Evolutionary conservation across 1,140 invertebrate genomes (phyloP), one percentile per base, ranked within the genome.

Genomic region (Drosophila parvula): DNA sequence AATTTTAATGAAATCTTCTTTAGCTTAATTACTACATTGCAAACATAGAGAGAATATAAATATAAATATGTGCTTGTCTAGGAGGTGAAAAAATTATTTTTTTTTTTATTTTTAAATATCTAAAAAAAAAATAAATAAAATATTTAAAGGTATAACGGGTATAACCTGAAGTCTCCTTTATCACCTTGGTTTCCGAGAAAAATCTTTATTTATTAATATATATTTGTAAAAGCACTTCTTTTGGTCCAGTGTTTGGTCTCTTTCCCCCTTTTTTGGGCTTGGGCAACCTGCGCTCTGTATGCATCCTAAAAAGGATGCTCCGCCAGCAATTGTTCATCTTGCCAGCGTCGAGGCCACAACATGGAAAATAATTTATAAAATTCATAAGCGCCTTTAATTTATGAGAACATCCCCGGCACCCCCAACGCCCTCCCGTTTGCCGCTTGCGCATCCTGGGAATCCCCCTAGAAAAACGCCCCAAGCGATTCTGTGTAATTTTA

Each of bases 381-480:
- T 88, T 88, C 83, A 88, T 86, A 86, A 86, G 83, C 83, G 83
- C 79, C 73, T 82, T 86, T 86, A 86, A 86, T 86, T 86, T 86
- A 86, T 88, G 83, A 61, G 70, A 74, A 88, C 56, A 58, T 71
- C 61, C 47, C 75, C 44, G 44, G 14, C 16, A 5, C 38, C 22
- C 22, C 40, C 4, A 0, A 5, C 32, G 0, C 7, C 34, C 27
- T 27, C 11, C 27, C 7, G 3, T 50, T 27, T 7, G 14, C 38
- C 7, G 3, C 56, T 27, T 7, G 14, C 38, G 10, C 30, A 53
- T 53, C 36, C 44, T 38, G 32, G 48, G 48, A 48, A 43, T 71
- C 64, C 50, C 68, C 68, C 27, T n/a, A 22, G 22, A 36, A 41
- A 41, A 51, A 41, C 32, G 61, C 82, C 70, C 48, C 40, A 44